Evolutionary conservation across 2,797 vertebrate genomes (phyloP), one percentile per base, ranked within the genome.

Genomic region (Hemibagrus guttatus): DNA sequence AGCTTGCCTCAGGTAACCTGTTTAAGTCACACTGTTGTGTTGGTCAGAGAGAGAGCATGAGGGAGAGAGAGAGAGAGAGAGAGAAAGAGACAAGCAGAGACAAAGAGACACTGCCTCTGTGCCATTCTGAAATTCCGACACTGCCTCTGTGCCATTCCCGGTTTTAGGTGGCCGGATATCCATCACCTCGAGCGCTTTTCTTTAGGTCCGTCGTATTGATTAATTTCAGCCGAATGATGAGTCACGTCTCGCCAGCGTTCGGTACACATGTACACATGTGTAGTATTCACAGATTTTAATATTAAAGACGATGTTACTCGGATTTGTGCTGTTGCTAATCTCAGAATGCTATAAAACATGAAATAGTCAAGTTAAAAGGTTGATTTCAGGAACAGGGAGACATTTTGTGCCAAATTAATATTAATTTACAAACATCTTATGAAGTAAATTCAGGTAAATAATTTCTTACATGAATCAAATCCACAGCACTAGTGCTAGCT

Each of bases 1-100:
- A 86, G 97, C 97, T 83, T 96, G 97, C 89, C 92, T 94, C 56
- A 97, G 97, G 98, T 99, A 95, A 92, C 42, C 59, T 49, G 83
- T 52, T 9, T 6, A 75, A 75, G 3, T 66, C 42, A 39, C 21
- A 46, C 69, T n/a, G 46, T 13, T 28, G 72, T n/a, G 46, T 49
- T 49, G 46, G 46, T 39, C 35, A 2, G 6, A n/a, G 46, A 0
- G 71, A 74, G 23, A 71, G 68, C 11, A 0, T 12, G 19, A 23
- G 19, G 42, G 4, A 13, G 21, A 23, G 3, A 39, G 61, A 26
- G 61, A 64, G 26, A 28, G 61, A 63, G 26, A n/a, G 2, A 17
- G 64, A 68, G n/a, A 31, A 28, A 68, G 2, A 17, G 64, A 68
- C 12, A 31, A 28, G 31, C 35, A 39, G 35, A 39, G 35, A 39